A percentile compares a stretch with the other conserved stretches of the same genome.
Evolutionary conservation across 2,888 invertebrate genomes (phyloP).

Genomic region (Oxystoma pomonae): DNA sequence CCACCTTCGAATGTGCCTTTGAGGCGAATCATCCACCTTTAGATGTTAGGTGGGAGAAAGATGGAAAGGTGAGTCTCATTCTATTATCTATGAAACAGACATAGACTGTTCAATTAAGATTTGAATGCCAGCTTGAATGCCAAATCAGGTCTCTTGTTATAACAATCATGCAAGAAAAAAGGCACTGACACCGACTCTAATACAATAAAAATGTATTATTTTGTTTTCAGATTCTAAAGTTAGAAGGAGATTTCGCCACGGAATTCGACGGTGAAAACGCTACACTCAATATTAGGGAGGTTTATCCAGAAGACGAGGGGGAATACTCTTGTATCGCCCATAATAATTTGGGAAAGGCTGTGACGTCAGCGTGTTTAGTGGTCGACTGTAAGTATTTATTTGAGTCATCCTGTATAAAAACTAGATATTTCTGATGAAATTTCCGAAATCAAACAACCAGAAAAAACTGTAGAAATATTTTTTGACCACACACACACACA

Average conservation of each 20-base stretch:
- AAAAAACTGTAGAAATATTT: too few relatives aligned
- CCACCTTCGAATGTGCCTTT: conserved; percentile 78
- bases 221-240: conserved; percentile 56
- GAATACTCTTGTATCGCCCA: conserved; percentile 82
- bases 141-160: too few relatives aligned
- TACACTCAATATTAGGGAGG: conserved; percentile 66
- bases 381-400: conserved; percentile 66
- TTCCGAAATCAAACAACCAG: too few relatives aligned
- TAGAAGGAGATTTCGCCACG: conserved; percentile 63
- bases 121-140: too few relatives aligned
- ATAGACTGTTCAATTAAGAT: too few relatives aligned
- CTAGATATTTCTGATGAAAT: too few relatives aligned
- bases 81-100: too few relatives aligned
- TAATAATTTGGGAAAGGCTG: conserved; percentile 77
- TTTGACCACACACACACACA: too few relatives aligned
- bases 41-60: conserved; percentile 81
- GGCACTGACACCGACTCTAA: too few relatives aligned
- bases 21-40: conserved; percentile 70
- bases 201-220: conserved; percentile 6
- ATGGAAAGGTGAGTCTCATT: conserved; percentile 57
- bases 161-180: too few relatives aligned
- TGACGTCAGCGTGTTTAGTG: conserved; percentile 77
- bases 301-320: conserved; percentile 86
- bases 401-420: not conserved
- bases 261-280: conserved; percentile 68